These are phyloP conservation scores for Papilio polytes DNA, from an alignment of 1,140 invertebrate species.

Conservation along the genomic window DNA sequence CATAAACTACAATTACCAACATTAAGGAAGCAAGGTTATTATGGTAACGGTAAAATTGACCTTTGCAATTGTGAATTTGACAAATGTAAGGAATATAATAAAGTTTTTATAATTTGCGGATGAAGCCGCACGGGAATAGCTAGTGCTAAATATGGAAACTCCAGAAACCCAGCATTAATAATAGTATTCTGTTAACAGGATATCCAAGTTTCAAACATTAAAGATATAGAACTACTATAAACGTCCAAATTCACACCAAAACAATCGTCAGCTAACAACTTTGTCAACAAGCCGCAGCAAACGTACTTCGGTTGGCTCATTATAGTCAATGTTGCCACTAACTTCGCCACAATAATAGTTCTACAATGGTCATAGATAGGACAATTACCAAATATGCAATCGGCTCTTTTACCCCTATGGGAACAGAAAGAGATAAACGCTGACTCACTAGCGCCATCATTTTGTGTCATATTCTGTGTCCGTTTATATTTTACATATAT, in stretches of 20 bases:
- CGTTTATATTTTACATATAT: too few relatives aligned
- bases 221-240: neutral
- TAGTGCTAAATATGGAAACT: too few relatives aligned
- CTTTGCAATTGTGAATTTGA: too few relatives aligned
- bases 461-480: too few relatives aligned
- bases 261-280: neutral
- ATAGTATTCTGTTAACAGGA: neutral
- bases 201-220: neutral
- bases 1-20: too few relatives aligned
- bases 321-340: neutral
- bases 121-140: too few relatives aligned
- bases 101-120: too few relatives aligned
- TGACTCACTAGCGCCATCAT: too few relatives aligned
- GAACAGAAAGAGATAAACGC: neutral
- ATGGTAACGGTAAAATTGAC: too few relatives aligned
- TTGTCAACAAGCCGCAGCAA: neutral
- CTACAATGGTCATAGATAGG: neutral
- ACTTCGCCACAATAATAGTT: neutral
- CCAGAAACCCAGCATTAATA: too few relatives aligned
- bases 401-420: neutral
- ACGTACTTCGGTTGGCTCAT: slow-evolving; percentile 9
- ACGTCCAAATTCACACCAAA: neutral
- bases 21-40: too few relatives aligned
- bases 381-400: neutral
- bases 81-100: too few relatives aligned